phyloP scores from a whole-genome alignment of 2,113 vertebrate species.

The Cariama cristata region DNA sequence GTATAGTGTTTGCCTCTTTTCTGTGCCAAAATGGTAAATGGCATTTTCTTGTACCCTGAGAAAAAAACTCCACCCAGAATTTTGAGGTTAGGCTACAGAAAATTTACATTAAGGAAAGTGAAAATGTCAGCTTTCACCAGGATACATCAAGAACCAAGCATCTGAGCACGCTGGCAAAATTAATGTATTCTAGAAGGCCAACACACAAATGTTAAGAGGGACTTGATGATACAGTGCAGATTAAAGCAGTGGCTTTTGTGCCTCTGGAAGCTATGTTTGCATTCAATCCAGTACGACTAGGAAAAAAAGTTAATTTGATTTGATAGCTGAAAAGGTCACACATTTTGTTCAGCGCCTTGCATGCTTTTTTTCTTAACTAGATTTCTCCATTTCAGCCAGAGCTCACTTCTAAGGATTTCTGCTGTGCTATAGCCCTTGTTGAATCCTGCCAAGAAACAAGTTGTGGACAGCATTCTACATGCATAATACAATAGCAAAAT shows the following conservation, averaged over 20 bases:
- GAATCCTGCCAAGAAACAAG: neutral
- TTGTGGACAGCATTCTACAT: neutral
- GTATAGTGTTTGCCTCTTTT: neutral
- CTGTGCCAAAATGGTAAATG: neutral
- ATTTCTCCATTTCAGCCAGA: slow-evolving; percentile 10
- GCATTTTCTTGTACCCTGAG: neutral
- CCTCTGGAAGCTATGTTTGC: slow-evolving; percentile 41
- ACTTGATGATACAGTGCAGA: slow-evolving; percentile 16
- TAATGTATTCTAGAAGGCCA: slow-evolving; percentile 38
- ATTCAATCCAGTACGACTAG: slow-evolving; percentile 33
- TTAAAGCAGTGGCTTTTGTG: slow-evolving; percentile 49
- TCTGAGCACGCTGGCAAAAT: neutral
- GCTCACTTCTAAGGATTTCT: neutral
- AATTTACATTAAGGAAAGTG: neutral
- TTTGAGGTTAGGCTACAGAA: slow-evolving; percentile 13
- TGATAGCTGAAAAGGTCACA: slow-evolving; percentile 61
- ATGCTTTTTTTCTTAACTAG: slow-evolving; percentile 10
- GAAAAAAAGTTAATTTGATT: slow-evolving; percentile 65
- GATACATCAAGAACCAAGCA: neutral
- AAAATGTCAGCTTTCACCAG: slow-evolving; percentile 37
- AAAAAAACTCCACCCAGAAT: neutral
- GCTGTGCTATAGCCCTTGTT: neutral
- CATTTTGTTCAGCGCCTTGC: slow-evolving; percentile 29
- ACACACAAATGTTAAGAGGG: slow-evolving; percentile 11
- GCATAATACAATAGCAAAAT: neutral